A percentile compares a stretch with the other conserved stretches of the same genome.
Evolutionary conservation across 2,888 invertebrate genomes (phyloP).

Genomic region (Saturnia pavonia): DNA sequence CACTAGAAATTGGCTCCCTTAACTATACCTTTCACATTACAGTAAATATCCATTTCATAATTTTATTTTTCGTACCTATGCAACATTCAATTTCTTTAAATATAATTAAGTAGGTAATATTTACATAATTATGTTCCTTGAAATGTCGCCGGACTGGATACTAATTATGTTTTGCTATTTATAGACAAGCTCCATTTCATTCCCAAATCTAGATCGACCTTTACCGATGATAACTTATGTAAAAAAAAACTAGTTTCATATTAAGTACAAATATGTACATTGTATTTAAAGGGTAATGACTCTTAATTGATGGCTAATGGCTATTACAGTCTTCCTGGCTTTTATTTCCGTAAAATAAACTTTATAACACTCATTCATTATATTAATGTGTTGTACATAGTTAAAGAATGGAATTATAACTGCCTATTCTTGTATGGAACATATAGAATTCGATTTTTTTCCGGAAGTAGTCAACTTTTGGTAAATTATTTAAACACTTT

Average conservation of each 20-base stretch:
- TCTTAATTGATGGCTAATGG: neutral
- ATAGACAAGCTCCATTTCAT: conserved; percentile 29
- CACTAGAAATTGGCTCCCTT: neutral
- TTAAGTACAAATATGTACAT: neutral
- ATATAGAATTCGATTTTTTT: no score
- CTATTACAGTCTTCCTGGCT: neutral
- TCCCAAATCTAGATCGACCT: conserved; percentile 26
- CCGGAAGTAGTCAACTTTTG: no score
- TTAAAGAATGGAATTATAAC: neutral
- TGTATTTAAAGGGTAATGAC: neutral
- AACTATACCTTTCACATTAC: neutral
- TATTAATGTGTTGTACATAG: neutral
- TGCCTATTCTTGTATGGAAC: no score
- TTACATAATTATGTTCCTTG: neutral
- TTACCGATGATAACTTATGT: conserved; percentile 20
- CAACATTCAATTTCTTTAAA: neutral
- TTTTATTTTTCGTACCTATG: neutral
- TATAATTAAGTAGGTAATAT: neutral
- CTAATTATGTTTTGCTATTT: conserved; percentile 16
- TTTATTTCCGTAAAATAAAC: neutral
- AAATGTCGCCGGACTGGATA: conserved; percentile 17
- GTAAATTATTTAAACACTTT: no score
- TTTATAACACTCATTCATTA: neutral
- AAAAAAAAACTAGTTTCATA: conserved; percentile 5
- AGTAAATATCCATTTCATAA: neutral